A percentile compares a stretch with the other conserved stretches of the same genome.
Conservation (phyloP, 1,140 invertebrate genomes). For the Tetranychus urticae region DNA sequence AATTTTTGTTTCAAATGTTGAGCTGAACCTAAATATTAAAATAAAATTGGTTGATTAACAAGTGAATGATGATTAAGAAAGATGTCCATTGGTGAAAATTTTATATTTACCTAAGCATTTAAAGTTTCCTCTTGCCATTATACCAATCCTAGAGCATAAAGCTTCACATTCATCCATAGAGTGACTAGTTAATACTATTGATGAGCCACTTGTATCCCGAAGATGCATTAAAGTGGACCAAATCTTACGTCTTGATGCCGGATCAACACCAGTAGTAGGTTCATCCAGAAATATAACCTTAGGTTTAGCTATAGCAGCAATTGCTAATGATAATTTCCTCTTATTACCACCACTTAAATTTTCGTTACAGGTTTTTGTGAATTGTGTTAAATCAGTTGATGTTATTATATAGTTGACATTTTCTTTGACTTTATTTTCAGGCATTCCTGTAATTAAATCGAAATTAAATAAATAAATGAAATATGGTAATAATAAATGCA, state of each 20-base stretch:
- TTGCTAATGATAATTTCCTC: conserved; percentile 72
- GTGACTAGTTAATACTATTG: conserved; percentile 6
- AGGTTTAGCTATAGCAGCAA: conserved; percentile 47
- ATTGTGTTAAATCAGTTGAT: background rate
- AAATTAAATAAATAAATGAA: background rate
- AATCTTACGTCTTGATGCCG: conserved; percentile 25
- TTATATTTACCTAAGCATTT: conserved; percentile 32
- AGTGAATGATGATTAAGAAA: too few species aligned
- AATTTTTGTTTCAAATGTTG: too few species aligned
- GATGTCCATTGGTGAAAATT: too few species aligned
- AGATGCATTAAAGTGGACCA: conserved; percentile 18
- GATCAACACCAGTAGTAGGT: conserved; percentile 31
- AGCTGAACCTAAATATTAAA: too few species aligned
- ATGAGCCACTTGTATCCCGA: background rate
- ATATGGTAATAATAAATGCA: background rate
- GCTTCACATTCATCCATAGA: conserved; percentile 61
- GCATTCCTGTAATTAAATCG: background rate
- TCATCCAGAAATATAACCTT: conserved; percentile 31
- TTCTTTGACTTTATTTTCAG: background rate
- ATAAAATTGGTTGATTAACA: too few species aligned
- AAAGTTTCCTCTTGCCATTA: conserved; percentile 65
- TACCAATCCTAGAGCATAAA: conserved; percentile 53
- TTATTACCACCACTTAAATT: conserved; percentile 54
- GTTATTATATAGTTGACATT: background rate
- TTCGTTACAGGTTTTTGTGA: background rate